Evolutionary conservation across 1,140 invertebrate species (phyloP), one percentile per base, ranked within the genome.

Genomic region (Drosophila obscura): DNA sequence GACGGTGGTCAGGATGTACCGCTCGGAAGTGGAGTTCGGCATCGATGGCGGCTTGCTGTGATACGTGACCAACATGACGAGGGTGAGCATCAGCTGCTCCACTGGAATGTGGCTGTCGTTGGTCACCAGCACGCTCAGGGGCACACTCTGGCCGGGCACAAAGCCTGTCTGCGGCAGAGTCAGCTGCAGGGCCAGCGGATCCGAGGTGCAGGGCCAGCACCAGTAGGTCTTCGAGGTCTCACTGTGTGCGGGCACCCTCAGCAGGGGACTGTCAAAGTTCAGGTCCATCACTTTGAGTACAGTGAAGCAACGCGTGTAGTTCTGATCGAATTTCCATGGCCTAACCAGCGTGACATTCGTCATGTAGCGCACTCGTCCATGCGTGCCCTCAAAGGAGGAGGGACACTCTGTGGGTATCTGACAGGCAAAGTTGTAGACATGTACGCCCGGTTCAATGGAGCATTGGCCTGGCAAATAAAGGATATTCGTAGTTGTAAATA

Each of bases 301-400:
- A 9, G 95, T 96, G 78, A 96, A 96, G 13, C 94, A 94, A 61
- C 93, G 93, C 90, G 95, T 95, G 45, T 93, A 93, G 73, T 94
- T 94, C 69, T 96, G 94, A 92, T 96, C 95, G 74, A 95, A 95
- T 52, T 95, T 95, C 95, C 95, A 96, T 28, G 95, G 95, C 45
- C 95, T 93, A 80, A 96, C 95, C 73, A 96, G 84, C 2, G 71
- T 65, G n/a, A 91, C 95, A 90, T 95, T 96, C 4, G 94, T 91
- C 67, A 93, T 94, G 77, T 96, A 96, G 13, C 95, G 92, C 57
- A 96, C 92, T 75, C 94, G 93, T 0, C 95, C 96, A 87, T 94
- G 93, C 46, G 94, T 93, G 0, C 95, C 94, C 85, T 96, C 95
- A 92, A 96, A 96, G 35, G 95, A 96, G 48, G 95, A 94, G 5